phyloP scores from a whole-genome alignment of 2,888 invertebrate species.

The Scaptodrosophila latifasciaeformis region DNA sequence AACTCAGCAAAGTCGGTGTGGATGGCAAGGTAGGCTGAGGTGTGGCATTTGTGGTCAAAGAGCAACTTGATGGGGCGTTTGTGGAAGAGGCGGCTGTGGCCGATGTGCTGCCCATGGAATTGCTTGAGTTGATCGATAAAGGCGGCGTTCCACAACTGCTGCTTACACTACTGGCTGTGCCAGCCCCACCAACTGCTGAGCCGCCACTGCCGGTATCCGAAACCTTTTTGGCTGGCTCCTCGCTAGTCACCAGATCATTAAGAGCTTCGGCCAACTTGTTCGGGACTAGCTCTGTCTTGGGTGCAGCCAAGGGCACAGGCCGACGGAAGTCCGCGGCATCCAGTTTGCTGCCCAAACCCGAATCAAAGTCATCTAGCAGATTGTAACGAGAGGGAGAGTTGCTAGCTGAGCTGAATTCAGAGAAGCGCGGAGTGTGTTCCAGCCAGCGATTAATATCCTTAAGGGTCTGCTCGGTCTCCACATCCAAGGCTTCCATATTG shows the following conservation, averaged over 20 bases:
- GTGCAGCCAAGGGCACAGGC: slow-evolving; percentile 74
- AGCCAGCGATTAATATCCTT: slow-evolving; percentile 93
- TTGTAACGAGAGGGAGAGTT: slow-evolving; percentile 84
- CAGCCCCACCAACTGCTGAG: slow-evolving; percentile 11
- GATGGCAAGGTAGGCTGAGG: slow-evolving; percentile 38
- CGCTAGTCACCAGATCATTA: slow-evolving; percentile 76
- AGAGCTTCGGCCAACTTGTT: slow-evolving; percentile 76
- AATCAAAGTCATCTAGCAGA: slow-evolving; percentile 80
- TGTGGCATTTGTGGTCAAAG: slow-evolving; percentile 42
- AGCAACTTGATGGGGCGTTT: slow-evolving; percentile 47
- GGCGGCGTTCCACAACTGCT: slow-evolving; percentile 72
- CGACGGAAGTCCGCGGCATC: slow-evolving; percentile 75
- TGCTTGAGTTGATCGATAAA: slow-evolving; percentile 69
- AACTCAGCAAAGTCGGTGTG: slow-evolving; percentile 29
- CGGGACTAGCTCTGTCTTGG: slow-evolving; percentile 73
- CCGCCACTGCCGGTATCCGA: slow-evolving; percentile 20
- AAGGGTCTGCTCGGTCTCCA: slow-evolving; percentile 80
- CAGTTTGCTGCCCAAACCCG: slow-evolving; percentile 73
- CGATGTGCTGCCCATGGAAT: slow-evolving; percentile 72
- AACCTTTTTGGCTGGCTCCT: slow-evolving; percentile 47
- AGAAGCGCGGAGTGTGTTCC: slow-evolving; percentile 86
- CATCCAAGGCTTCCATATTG: slow-evolving; percentile 80
- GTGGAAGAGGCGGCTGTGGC: slow-evolving; percentile 71
- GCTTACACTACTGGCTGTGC: slow-evolving; percentile 67
- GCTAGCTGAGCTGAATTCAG: slow-evolving; percentile 85